Evolutionary conservation across 1,140 invertebrate species (phyloP), one percentile per base, ranked within the genome.

Genomic region (Potamilus streckersoni): DNA sequence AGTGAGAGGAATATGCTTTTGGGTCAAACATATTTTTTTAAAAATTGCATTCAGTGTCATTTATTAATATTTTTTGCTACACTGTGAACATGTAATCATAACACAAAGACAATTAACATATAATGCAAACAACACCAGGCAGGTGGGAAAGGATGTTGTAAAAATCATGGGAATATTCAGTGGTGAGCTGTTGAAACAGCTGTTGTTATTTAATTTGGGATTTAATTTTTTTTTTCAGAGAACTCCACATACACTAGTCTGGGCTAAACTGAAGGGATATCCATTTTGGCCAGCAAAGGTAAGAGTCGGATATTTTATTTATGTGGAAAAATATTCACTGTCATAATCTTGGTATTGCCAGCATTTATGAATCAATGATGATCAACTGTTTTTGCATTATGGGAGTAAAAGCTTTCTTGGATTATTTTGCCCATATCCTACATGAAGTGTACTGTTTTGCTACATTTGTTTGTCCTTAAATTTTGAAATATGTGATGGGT

Each of bases 191-290:
- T 38, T 6, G 38, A 38, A 38, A 3, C 8, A 38, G 38, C 38
- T 6, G 4, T 6, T 38, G 38, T 38, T 38, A 38, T 38, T 38
- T 38, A 38, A 38, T 38, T 8, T 74, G n/a, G n/a, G 27, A 38
- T 69, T 57, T 58, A 55, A 73, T 66, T 14, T 76, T 71, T 49
- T 77, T 59, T 87, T 90, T 16, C 84, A 92, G 91, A 87, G 89
- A 68, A 89, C 93, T 63, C 96, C 96, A 4, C 97, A 98, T 90
- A 91, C 95, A 1, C 88, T 98, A 31, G 93, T 97, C 0, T 97
- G 96, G 96, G 96, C 96, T 0, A 96, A 97, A 86, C 89, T 98
- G 0, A 97, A 97, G 91, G 96, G 96, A 19, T 98, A 97, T 85
- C 97, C 96, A 4, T 97, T 94, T 90, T 98, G 97, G 96, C 96